phyloP scores from a whole-genome alignment of 2,888 invertebrate species.

The Drosophila seclusa region DNA sequence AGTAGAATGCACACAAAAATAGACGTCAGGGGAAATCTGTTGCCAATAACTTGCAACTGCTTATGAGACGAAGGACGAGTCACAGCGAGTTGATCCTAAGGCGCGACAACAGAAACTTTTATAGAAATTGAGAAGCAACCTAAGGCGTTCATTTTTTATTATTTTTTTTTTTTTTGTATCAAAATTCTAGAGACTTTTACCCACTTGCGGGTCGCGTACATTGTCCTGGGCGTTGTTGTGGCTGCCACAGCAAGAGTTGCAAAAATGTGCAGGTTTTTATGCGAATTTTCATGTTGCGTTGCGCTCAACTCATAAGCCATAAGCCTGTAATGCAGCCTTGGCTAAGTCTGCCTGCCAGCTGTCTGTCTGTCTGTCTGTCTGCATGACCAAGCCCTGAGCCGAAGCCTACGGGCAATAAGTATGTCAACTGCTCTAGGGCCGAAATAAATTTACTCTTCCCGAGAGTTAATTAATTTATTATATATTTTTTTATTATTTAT shows the following conservation, averaged over 20 bases:
- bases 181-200: slow-evolving; percentile 29
- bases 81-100: slow-evolving; percentile 45
- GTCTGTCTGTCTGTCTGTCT: slow-evolving; percentile 5
- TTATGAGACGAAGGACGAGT: slow-evolving; percentile 64
- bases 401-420: background rate
- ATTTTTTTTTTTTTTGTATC: background rate
- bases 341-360: slow-evolving; percentile 11
- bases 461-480: background rate
- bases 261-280: slow-evolving; percentile 54
- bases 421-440: background rate
- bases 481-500: background rate
- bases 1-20: slow-evolving; percentile 23
- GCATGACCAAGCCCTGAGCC: slow-evolving; percentile 2
- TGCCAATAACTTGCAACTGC: slow-evolving; percentile 78
- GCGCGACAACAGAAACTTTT: slow-evolving; percentile 49
- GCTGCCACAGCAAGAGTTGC: slow-evolving; percentile 30
- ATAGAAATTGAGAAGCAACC: background rate
- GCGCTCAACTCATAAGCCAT: slow-evolving; percentile 36
- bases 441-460: background rate
- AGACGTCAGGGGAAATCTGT: slow-evolving; percentile 73
- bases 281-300: slow-evolving; percentile 54
- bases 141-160: background rate
- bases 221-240: slow-evolving; percentile 42
- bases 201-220: slow-evolving; percentile 12
- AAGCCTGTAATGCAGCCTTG: background rate